These are phyloP conservation scores for Eubasilissa splendida DNA, from an alignment of 2,888 invertebrate genomes.

Conservation along the genomic window DNA sequence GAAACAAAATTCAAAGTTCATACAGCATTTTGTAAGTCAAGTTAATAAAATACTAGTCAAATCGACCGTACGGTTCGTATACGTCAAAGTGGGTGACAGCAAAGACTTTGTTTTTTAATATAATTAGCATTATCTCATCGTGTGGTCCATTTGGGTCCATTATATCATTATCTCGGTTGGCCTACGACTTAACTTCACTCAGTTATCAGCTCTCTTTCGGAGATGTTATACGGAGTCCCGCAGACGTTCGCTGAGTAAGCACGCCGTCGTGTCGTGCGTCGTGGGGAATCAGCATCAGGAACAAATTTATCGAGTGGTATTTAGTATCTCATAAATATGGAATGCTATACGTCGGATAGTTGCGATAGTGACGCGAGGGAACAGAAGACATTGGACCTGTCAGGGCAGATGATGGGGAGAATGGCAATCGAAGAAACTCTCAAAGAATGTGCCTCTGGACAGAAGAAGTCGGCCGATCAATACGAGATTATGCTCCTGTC, in stretches of 20 bases:
- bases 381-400: constrained; percentile 80
- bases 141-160: constrained; percentile 27
- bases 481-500: constrained; percentile 87
- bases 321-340: constrained; percentile 71
- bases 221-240: constrained; percentile 31
- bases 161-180: constrained; percentile 43
- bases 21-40: not conserved
- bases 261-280: constrained; percentile 3
- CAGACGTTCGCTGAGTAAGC: constrained; percentile 16
- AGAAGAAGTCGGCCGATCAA: constrained; percentile 73
- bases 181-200: constrained; percentile 27
- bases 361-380: constrained; percentile 84
- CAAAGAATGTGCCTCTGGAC: constrained; percentile 72
- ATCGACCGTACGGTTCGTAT: not conserved
- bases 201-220: constrained; percentile 38
- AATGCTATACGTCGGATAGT: constrained; percentile 88
- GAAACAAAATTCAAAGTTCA: not conserved
- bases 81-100: constrained; percentile 18
- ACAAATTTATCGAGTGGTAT: constrained; percentile 14
- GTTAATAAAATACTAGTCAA: not conserved
- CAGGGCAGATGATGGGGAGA: constrained; percentile 71
- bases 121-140: constrained; percentile 20
- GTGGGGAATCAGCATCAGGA: not conserved
- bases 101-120: not conserved
- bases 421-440: constrained; percentile 33